A percentile compares a stretch with the other conserved stretches of the same genome.
Conservation (phyloP, 1,140 invertebrate species). For the Psix sp. region DNA sequence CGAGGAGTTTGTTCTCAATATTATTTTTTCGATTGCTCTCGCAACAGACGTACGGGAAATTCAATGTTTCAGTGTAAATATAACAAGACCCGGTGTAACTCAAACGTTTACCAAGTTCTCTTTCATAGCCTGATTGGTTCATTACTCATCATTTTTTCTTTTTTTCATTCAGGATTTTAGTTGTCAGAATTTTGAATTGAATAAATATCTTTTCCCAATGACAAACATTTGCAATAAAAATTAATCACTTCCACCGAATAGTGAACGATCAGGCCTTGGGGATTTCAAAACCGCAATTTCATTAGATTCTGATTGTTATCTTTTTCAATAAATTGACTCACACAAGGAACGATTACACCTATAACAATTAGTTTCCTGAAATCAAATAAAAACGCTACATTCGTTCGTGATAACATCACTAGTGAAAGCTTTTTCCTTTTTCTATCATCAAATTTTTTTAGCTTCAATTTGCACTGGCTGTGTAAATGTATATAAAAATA, state of each 20-base stretch:
- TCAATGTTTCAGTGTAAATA: slow-evolving; percentile 37
- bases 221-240: too few relatives aligned
- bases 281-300: too few relatives aligned
- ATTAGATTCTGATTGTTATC: not conserved
- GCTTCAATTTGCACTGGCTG: too few relatives aligned
- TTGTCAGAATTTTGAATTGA: too few relatives aligned
- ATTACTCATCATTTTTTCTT: not conserved
- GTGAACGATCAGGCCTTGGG: too few relatives aligned
- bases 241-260: too few relatives aligned
- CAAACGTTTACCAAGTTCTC: slow-evolving; percentile 6
- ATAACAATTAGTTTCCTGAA: not conserved
- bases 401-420: not conserved
- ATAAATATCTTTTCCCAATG: too few relatives aligned
- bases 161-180: slow-evolving; percentile 1
- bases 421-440: not conserved
- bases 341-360: not conserved
- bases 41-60: slow-evolving; percentile 32
- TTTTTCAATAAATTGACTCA: not conserved
- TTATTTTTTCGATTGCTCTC: slow-evolving; percentile 62
- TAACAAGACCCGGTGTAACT: slow-evolving; percentile 9
- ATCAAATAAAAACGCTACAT: slow-evolving; percentile 3
- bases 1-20: slow-evolving; percentile 56
- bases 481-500: too few relatives aligned
- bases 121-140: too few relatives aligned
- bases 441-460: too few relatives aligned